A percentile compares a stretch with the other conserved stretches of the same genome.
Evolutionary conservation across 2,113 vertebrate species (phyloP).

Genomic region (Ageneiosus marmoratus): DNA sequence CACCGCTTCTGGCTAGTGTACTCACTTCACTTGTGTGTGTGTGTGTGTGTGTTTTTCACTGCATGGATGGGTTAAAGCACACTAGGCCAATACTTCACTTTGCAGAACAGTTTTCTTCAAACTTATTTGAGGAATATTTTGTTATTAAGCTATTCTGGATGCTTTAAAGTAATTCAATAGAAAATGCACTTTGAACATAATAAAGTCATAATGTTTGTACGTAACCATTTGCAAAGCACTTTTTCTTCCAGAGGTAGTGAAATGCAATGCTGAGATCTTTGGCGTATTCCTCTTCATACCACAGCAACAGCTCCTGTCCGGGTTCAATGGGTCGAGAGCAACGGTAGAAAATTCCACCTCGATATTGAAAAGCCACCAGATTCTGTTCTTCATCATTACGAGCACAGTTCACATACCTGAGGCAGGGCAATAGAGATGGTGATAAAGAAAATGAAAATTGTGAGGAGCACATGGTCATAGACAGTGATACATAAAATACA

Average conservation of each 20-base stretch:
- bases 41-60: no score
- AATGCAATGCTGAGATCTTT: slow-evolving; percentile 17
- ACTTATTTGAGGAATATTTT: not conserved
- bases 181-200: no score
- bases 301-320: slow-evolving; percentile 7
- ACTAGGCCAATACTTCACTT: not conserved
- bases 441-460: no score
- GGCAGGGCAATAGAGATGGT: not conserved
- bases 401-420: slow-evolving; percentile 18
- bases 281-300: slow-evolving; percentile 15
- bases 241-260: slow-evolving; percentile 25
- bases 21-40: no score
- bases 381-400: slow-evolving; percentile 12
- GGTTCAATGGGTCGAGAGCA: slow-evolving; percentile 17
- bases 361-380: slow-evolving; percentile 14
- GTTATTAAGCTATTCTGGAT: not conserved
- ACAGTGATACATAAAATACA: not conserved
- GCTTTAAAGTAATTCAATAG: no score
- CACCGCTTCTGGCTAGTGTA: no score
- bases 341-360: slow-evolving; percentile 7
- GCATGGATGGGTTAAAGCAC: no score
- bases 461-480: not conserved
- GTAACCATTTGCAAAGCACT: slow-evolving; percentile 27
- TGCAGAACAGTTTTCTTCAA: not conserved
- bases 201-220: not conserved